These are phyloP conservation scores for Botia kubotai DNA, from an alignment of 2,797 vertebrate species.

Conservation along the genomic window DNA sequence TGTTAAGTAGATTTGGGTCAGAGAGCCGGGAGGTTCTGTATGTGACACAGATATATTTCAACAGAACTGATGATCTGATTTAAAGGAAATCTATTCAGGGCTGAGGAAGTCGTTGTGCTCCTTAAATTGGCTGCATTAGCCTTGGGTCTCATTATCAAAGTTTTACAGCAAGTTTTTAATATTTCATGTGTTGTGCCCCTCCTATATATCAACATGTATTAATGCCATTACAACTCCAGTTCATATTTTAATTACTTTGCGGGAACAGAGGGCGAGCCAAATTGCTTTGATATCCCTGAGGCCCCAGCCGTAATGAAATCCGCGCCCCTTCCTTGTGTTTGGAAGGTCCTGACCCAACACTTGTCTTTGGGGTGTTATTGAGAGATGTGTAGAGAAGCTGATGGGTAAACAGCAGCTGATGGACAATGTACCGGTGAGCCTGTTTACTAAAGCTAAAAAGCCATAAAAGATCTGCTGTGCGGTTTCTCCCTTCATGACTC, in stretches of 20 bases:
- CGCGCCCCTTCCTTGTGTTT: slow-evolving; percentile 41
- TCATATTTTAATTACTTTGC: slow-evolving; percentile 66
- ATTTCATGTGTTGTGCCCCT: slow-evolving; percentile 53
- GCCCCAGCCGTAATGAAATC: slow-evolving; percentile 58
- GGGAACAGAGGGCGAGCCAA: slow-evolving; percentile 58
- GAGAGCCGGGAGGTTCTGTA: background rate
- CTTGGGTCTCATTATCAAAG: slow-evolving; percentile 57
- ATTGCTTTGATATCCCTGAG: slow-evolving; percentile 62
- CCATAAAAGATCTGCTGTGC: background rate
- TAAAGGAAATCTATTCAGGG: no score
- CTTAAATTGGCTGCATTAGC: slow-evolving; percentile 56
- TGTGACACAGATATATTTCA: slow-evolving; percentile 20
- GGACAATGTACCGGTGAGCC: background rate
- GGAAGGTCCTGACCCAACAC: slow-evolving; percentile 53
- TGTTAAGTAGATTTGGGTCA: slow-evolving; percentile 30
- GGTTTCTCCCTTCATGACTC: background rate
- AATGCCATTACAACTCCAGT: slow-evolving; percentile 56
- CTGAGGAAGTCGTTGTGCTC: slow-evolving; percentile 40
- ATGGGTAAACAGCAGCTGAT: slow-evolving; percentile 4
- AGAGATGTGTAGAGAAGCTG: slow-evolving; percentile 1
- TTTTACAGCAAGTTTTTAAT: slow-evolving; percentile 54
- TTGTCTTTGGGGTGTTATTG: slow-evolving; percentile 40
- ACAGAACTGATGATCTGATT: background rate
- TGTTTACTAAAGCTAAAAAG: background rate
- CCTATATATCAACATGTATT: slow-evolving; percentile 59